These are phyloP conservation scores for Stigmatopora argus DNA, from an alignment of 2,113 vertebrate genomes.

Conservation along the genomic window DNA sequence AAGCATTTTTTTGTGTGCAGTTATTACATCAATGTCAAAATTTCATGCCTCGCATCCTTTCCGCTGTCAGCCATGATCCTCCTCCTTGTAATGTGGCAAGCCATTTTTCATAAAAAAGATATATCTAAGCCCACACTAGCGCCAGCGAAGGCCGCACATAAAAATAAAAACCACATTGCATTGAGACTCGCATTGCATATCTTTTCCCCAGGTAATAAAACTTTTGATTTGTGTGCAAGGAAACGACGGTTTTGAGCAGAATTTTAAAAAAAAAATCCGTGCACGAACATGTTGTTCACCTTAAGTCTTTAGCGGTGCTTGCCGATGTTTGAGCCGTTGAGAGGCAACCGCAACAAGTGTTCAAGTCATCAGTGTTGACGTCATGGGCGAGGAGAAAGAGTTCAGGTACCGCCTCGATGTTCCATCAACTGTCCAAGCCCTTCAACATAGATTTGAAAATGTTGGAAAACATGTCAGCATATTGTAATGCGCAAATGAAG, in stretches of 20 bases:
- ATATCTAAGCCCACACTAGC: conserved; percentile 11
- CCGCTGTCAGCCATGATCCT: conserved; percentile 45
- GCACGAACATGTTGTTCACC: conserved; percentile 27
- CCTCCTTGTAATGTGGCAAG: conserved; percentile 48
- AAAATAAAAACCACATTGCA: conserved; percentile 60
- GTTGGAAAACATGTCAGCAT: not conserved
- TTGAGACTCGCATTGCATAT: conserved; percentile 1
- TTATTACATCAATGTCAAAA: conserved; percentile 6
- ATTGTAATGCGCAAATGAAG: not conserved
- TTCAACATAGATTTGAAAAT: not conserved
- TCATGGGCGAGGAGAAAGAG: conserved; percentile 7
- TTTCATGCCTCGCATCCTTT: conserved; percentile 36
- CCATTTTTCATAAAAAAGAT: conserved; percentile 47
- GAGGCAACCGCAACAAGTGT: conserved; percentile 27
- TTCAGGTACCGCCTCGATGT: conserved; percentile 11
- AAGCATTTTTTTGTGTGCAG: not conserved
- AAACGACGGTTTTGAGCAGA: not conserved
- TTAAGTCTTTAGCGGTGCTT: conserved; percentile 4
- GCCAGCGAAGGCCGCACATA: conserved; percentile 14
- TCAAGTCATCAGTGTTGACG: conserved; percentile 36
- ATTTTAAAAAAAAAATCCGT: conserved; percentile 15
- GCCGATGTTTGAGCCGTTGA: conserved; percentile 6
- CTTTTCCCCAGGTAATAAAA: not conserved
- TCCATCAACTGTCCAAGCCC: not conserved
- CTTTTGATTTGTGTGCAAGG: not conserved